A percentile compares a stretch with the other conserved stretches of the same genome.
phyloP scores from a whole-genome alignment of 2,797 vertebrate genomes.

The Cuniculus paca region DNA sequence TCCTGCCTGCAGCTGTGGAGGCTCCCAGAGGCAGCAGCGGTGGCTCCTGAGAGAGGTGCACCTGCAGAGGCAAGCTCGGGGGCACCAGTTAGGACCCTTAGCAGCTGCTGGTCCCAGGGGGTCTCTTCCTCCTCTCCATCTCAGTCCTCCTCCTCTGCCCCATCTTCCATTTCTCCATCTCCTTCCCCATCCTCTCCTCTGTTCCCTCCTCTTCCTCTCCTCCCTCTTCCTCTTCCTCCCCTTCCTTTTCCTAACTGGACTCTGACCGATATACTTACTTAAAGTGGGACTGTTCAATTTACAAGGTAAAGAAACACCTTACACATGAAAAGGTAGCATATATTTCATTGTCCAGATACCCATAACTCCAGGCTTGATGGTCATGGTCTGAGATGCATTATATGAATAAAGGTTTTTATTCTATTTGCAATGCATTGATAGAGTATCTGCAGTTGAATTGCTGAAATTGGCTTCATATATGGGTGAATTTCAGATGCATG shows the following conservation, averaged over 20 bases:
- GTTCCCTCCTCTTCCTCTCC: not conserved
- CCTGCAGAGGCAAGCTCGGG: not conserved
- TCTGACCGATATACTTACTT: not conserved
- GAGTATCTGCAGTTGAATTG: not conserved
- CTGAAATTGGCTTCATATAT: conserved; percentile 27
- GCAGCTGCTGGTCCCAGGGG: not conserved
- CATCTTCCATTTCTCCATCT: not conserved
- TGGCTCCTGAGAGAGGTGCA: not conserved
- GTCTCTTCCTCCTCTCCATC: not conserved
- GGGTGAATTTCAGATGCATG: conserved; percentile 61
- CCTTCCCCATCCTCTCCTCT: accelerated
- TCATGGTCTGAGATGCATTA: not conserved
- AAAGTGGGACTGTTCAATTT: not conserved
- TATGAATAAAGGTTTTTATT: conserved; percentile 7
- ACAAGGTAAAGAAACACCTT: not conserved
- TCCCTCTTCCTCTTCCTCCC: not conserved
- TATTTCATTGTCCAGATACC: not conserved
- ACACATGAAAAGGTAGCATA: not conserved
- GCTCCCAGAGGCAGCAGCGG: not conserved
- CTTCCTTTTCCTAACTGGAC: not conserved
- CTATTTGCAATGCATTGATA: conserved; percentile 12
- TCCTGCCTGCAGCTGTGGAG: not conserved
- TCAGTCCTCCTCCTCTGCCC: too few relatives aligned
- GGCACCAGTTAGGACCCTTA: not conserved
- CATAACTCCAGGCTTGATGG: not conserved